Evolutionary conservation across 92 coral and sea anemone genomes (phyloP), one percentile per base, ranked within the genome.

Genomic region (Umimayanthus kanabou): DNA sequence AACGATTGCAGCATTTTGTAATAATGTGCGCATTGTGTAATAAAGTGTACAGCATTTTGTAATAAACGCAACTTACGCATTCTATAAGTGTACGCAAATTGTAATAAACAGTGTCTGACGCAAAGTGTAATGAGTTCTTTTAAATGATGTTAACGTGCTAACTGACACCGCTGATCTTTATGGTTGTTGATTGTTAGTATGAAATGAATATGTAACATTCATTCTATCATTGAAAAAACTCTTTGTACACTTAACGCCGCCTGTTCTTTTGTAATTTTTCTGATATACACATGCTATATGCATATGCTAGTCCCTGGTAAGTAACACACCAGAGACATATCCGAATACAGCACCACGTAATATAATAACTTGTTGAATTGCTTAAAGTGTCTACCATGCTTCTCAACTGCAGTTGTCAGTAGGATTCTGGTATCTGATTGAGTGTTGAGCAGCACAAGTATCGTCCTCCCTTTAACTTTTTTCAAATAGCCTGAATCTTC

Each of bases 381-480:
- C 39, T 88, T 88, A 61, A 81, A 81, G 53, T 80, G 87, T 72
- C 87, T 88, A 67, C 58, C 82, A 45, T 88, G 90, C 73, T 88
- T 82, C 39, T 37, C 61, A 53, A 70, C 70, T 53, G 90, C 69
- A 9, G 90, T 76, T 47, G 82, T 14, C 45, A 88, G 90, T 49
- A 88, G 86, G 4, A 64, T 69, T 18, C 57, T 66, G 45, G 93
- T 85, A 75, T 77, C 78, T 33, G 57, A 84, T 79, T 82, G 76
- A n/a, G 81, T 50, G 55, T 73, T 73, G 10, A 90, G 67, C 67
- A 73, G 70, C 61, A 90, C 79, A 53, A 86, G 93, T 26, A 90
- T 88, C 13, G 91, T 88, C 80, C 93, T 91, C 43, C 91, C 91
- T 85, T 91, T 91, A 4, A 91, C 72, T 45, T 83, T 91, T 76